Percentiles rank a stretch among this genome's conserved stretches.
These are phyloP conservation scores for Trisateles emortualis DNA, from an alignment of 2,888 invertebrate species.

Conservation along the genomic window DNA sequence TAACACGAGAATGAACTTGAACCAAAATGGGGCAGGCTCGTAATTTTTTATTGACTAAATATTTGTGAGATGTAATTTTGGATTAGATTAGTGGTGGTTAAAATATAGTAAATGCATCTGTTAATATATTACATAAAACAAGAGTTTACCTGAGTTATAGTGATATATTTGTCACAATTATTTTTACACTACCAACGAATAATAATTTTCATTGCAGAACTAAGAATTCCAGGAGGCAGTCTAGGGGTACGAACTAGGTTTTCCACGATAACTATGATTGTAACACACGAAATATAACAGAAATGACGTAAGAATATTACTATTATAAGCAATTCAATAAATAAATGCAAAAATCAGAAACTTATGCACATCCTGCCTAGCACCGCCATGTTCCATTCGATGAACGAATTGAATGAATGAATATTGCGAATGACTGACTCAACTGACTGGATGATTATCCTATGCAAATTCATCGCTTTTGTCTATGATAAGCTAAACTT, in stretches of 20 bases:
- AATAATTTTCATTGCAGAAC: constrained; percentile 83
- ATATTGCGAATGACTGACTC: constrained; percentile 42
- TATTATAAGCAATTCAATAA: constrained; percentile 64
- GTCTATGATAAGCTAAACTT: constrained; percentile 12
- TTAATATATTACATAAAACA: constrained; percentile 58
- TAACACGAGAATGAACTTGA: constrained; percentile 73
- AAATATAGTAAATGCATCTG: constrained; percentile 21
- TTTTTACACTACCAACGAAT: constrained; percentile 85
- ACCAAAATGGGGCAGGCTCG: constrained; percentile 74
- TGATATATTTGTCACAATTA: constrained; percentile 84
- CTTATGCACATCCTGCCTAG: constrained; percentile 83
- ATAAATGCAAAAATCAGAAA: constrained; percentile 77
- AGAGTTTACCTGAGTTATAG: constrained; percentile 78
- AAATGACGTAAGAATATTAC: constrained; percentile 53
- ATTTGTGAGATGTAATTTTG: constrained; percentile 44
- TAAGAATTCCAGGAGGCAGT: constrained; percentile 59
- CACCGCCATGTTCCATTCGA: constrained; percentile 84
- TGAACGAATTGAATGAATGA: constrained; percentile 60
- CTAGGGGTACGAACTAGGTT: constrained; percentile 47
- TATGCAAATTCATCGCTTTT: constrained; percentile 38
- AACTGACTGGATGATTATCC: constrained; percentile 22
- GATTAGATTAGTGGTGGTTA: constrained; percentile 23
- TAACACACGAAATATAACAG: constrained; percentile 54
- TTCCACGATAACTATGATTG: constrained; percentile 50
- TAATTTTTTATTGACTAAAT: constrained; percentile 52